These are phyloP conservation scores for Coendou prehensilis DNA, from an alignment of 2,797 vertebrate species.

Conservation along the genomic window DNA sequence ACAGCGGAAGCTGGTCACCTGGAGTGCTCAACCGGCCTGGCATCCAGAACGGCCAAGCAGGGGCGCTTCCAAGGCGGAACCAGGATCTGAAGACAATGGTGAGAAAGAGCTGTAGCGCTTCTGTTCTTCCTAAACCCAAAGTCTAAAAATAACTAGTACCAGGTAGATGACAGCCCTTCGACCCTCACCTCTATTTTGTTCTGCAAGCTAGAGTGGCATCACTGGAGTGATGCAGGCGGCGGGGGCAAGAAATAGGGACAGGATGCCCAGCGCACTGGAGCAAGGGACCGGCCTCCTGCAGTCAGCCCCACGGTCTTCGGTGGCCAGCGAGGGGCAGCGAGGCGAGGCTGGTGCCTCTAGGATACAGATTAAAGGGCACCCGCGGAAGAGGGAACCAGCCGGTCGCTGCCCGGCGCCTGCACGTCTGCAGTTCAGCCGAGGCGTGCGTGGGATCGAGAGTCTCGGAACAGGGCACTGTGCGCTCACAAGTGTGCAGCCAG, in stretches of 20 bases:
- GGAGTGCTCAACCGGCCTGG: fast-evolving
- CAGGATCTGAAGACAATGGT: neutral
- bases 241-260: neutral
- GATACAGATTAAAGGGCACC: neutral
- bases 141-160: neutral
- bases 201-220: neutral
- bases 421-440: neutral
- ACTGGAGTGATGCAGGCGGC: neutral
- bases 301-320: neutral
- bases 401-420: neutral
- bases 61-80: neutral
- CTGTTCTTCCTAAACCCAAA: neutral
- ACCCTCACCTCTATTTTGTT: neutral
- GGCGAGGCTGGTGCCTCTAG: neutral
- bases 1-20: neutral
- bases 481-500: neutral
- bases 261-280: neutral
- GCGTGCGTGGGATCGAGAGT: neutral
- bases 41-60: neutral
- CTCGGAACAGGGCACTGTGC: neutral
- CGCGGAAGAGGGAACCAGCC: neutral
- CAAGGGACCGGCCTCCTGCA: neutral
- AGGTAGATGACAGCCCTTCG: neutral
- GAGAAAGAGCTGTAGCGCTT: neutral
- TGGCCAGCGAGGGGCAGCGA: neutral